Conservation (phyloP, 1,140 invertebrate species). For the Littorina saxatilis region DNA sequence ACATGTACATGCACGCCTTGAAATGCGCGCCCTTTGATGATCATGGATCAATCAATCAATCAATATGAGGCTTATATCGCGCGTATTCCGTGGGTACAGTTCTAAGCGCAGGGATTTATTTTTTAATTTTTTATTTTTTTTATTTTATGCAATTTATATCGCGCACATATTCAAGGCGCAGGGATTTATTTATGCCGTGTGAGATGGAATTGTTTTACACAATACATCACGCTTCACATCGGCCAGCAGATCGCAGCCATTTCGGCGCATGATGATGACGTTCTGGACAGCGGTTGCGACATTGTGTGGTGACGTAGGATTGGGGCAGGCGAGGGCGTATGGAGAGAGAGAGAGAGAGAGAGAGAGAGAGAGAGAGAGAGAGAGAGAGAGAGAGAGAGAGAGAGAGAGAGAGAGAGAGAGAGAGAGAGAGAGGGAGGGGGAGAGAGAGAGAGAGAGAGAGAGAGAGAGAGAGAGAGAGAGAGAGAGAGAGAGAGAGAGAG, state of each 20-base stretch:
- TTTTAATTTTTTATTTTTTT: no score
- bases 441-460: not conserved
- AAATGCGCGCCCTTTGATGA: no score
- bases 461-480: not conserved
- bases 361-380: not conserved
- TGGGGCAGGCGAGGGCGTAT: not conserved
- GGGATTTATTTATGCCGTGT: no score
- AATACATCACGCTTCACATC: no score
- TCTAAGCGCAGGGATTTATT: no score
- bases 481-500: conserved; percentile 1
- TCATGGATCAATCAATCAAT: no score
- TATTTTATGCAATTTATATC: no score
- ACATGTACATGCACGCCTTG: no score
- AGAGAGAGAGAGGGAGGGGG: not conserved
- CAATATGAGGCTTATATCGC: no score
- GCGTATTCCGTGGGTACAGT: no score
- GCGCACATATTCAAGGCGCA: no score
- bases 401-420: not conserved
- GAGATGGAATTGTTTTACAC: no score
- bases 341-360: not conserved
- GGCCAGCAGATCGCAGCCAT: not conserved
- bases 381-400: not conserved
- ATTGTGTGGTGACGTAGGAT: not conserved
- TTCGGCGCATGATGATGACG: not conserved
- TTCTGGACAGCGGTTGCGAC: not conserved